A percentile compares a stretch with the other conserved stretches of the same genome.
These are phyloP conservation scores for Brassicogethes aeneus DNA, from an alignment of 2,888 invertebrate genomes.

Conservation along the genomic window DNA sequence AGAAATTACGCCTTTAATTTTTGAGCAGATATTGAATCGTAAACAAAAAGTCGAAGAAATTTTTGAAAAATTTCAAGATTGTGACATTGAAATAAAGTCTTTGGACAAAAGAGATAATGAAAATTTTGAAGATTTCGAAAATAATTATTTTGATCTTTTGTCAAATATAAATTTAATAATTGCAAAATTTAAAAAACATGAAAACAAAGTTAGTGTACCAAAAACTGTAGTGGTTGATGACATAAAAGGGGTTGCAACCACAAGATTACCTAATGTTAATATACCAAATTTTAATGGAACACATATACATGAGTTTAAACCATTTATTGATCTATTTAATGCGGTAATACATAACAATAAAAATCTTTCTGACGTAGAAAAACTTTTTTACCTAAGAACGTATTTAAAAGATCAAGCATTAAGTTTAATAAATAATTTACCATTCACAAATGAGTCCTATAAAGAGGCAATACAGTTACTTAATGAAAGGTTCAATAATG, in stretches of 20 bases:
- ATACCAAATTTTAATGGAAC: slow-evolving; percentile 8
- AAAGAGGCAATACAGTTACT: slow-evolving; percentile 7
- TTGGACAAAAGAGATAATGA: too few relatives aligned
- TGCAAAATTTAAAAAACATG: too few relatives aligned
- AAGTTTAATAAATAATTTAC: slow-evolving; percentile 8
- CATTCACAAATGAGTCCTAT: slow-evolving; percentile 9
- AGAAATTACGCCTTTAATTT: too few relatives aligned
- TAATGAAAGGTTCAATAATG: slow-evolving; percentile 11
- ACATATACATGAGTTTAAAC: slow-evolving; percentile 5
- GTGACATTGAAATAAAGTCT: too few relatives aligned
- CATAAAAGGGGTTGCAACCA: slow-evolving; percentile 3
- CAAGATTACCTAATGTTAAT: slow-evolving; percentile 8
- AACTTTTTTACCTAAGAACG: slow-evolving; percentile 8
- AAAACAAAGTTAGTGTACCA: too few relatives aligned
- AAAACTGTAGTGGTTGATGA: too few relatives aligned
- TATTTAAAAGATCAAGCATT: slow-evolving; percentile 12
- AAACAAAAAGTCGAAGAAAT: too few relatives aligned
- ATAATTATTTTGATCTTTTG: too few relatives aligned
- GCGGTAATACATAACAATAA: slow-evolving; percentile 8
- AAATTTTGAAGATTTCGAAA: too few relatives aligned
- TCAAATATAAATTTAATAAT: too few relatives aligned
- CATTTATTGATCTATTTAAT: slow-evolving; percentile 9
- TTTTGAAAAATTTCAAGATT: too few relatives aligned
- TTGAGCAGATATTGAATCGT: too few relatives aligned
- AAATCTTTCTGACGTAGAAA: slow-evolving; percentile 6